Base-by-base conservation (phyloP, 2,113 vertebrate genomes). In the Prionailurus bengalensis region DNA sequence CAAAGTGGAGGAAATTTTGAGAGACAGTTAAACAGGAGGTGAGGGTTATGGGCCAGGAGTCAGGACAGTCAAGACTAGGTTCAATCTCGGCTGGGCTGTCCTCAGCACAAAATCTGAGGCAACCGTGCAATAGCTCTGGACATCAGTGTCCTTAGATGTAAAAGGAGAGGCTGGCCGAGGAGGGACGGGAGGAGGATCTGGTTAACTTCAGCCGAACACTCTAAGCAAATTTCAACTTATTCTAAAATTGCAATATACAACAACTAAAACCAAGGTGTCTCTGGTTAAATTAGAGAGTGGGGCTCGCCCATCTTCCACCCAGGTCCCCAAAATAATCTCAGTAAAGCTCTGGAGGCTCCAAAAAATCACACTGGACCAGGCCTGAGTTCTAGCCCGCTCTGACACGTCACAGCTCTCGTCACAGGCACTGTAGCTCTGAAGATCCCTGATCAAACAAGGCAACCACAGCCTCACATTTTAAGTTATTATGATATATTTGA, bases 211-310 rank as follows among this genome's bases (percentile, higher is more conserved):
- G 21, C 14, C 58, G 42, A 92, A 89, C 27, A 71, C 17, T 55
- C 82, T 78, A 27, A 81, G 45, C 21, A 45, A 45, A 95, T 81
- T 36, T 71, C 81, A 97, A 65, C 36, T 48, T 55, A 79, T 42
- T 87, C 17, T 25, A 79, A 82, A 89, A 45, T 31, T 88, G 76
- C 31, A 96, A 63, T 17, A 80, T 31, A 91, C 76, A 91, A 85
- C 68, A 94, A 96, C 65, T 84, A 39, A 91, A 90, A 94, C 66
- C n/a, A 96, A 39, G 87, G 42, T 17, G 93, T 6, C 25, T 95
- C 33, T 93, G 70, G 55, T 66, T 83, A 71, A 81, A 92, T 63
- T 36, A 87, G 81, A 89, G 61, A 95, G 45, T 53, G 66, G n/a
- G 48, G 63, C n/a, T 74, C 45, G 31, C 73, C 68, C 7, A 71